Conservation (phyloP, 2,113 vertebrate species). For the Clarias magur region DNA sequence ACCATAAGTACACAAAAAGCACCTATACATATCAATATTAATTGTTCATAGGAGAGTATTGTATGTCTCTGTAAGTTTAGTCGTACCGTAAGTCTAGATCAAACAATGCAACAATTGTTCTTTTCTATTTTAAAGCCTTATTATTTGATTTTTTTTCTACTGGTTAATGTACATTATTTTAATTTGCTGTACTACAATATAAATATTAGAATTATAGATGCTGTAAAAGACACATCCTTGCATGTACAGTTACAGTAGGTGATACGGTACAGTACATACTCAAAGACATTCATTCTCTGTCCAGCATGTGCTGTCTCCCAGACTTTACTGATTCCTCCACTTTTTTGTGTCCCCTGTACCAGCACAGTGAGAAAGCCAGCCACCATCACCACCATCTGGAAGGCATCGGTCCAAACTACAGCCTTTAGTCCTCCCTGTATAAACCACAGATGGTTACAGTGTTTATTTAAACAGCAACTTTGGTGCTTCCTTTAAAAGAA, state of each 20-base stretch:
- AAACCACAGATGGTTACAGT: constrained; percentile 34
- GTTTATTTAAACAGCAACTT: background rate
- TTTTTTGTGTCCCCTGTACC: constrained; percentile 72
- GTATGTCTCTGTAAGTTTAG: too few species aligned
- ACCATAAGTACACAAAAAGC: too few species aligned
- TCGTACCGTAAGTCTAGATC: too few species aligned
- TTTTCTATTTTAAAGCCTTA: too few species aligned
- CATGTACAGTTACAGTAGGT: background rate
- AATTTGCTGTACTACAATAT: background rate
- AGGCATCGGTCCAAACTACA: constrained; percentile 86
- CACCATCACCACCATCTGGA: constrained; percentile 85
- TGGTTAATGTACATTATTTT: background rate
- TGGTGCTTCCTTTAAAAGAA: background rate
- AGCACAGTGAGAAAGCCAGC: constrained; percentile 78
- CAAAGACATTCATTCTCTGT: constrained; percentile 74
- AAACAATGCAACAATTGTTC: too few species aligned
- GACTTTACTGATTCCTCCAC: constrained; percentile 65
- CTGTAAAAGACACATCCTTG: background rate
- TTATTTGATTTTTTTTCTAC: too few species aligned
- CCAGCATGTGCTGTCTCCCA: constrained; percentile 73
- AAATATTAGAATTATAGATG: background rate
- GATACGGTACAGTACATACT: constrained; percentile 66
- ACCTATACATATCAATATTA: too few species aligned
- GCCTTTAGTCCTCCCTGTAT: constrained; percentile 82
- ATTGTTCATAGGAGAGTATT: too few species aligned